These are phyloP conservation scores for Upupa epops DNA, from an alignment of 2,113 vertebrate species.

Conservation along the genomic window DNA sequence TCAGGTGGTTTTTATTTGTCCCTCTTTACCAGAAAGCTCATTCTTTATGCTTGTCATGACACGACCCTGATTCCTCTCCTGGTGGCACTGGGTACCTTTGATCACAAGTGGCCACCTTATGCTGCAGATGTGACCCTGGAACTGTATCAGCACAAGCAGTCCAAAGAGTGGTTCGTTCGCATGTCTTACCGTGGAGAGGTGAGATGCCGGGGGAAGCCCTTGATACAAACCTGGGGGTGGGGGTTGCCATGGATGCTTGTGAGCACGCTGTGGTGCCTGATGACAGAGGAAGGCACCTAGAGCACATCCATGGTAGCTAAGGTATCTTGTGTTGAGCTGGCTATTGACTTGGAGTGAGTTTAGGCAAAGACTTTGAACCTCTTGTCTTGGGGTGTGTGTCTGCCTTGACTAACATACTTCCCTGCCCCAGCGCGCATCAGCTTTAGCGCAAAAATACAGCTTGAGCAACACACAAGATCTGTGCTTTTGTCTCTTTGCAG, in stretches of 20 bases:
- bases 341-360: not conserved
- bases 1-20: not conserved
- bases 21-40: conserved; percentile 82
- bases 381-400: not conserved
- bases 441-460: not conserved
- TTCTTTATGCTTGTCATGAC: conserved; percentile 89
- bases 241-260: not conserved
- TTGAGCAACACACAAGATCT: not conserved
- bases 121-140: conserved; percentile 87
- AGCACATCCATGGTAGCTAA: not conserved
- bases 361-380: not conserved
- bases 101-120: conserved; percentile 90
- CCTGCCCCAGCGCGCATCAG: not conserved
- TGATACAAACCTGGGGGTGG: not conserved
- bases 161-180: conserved; percentile 85
- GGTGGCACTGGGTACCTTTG: conserved; percentile 88
- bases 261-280: not conserved
- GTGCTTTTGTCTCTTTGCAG: conserved; percentile 65
- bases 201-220: not conserved
- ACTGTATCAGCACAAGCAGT: conserved; percentile 81
- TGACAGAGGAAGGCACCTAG: not conserved
- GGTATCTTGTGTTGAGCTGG: not conserved
- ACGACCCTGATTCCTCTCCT: conserved; percentile 88
- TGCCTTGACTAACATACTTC: not conserved
- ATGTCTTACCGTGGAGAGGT: conserved; percentile 87